These are phyloP conservation scores for Glyphotaelius pellucidus DNA, from an alignment of 2,888 invertebrate genomes.

Conservation along the genomic window DNA sequence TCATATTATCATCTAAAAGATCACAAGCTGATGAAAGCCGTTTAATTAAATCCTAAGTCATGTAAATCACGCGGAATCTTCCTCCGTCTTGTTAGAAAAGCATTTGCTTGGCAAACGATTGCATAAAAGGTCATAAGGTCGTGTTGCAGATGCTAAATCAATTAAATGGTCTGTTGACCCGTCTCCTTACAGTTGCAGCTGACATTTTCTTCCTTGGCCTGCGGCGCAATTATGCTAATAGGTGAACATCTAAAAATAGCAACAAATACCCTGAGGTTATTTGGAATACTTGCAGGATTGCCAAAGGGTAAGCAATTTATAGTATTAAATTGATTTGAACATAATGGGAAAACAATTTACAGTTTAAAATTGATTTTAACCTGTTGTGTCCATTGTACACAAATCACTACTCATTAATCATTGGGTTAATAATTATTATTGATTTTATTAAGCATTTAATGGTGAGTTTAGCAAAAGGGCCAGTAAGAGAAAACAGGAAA, in stretches of 20 bases:
- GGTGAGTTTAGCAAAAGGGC: background rate
- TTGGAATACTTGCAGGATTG: background rate
- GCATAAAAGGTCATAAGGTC: constrained; percentile 7
- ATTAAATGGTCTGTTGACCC: background rate
- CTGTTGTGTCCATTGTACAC: background rate
- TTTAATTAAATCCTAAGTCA: background rate
- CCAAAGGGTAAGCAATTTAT: background rate
- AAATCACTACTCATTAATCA: background rate
- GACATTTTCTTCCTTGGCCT: background rate
- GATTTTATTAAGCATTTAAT: background rate
- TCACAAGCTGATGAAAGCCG: background rate
- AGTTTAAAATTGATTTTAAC: background rate
- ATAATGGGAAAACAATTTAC: background rate
- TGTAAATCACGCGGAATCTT: background rate
- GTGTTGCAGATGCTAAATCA: background rate
- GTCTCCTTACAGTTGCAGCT: background rate
- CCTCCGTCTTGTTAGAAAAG: constrained; percentile 7
- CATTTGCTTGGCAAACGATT: constrained; percentile 3
- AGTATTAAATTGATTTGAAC: background rate
- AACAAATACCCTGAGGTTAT: background rate
- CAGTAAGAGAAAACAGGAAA: background rate
- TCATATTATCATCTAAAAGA: background rate
- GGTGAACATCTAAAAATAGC: background rate
- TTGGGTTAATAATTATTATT: background rate
- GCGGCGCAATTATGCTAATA: background rate